A percentile compares a stretch with the other conserved stretches of the same genome.
These are phyloP conservation scores for Cyclura pinguis DNA, from an alignment of 2,797 vertebrate genomes.

Conservation along the genomic window DNA sequence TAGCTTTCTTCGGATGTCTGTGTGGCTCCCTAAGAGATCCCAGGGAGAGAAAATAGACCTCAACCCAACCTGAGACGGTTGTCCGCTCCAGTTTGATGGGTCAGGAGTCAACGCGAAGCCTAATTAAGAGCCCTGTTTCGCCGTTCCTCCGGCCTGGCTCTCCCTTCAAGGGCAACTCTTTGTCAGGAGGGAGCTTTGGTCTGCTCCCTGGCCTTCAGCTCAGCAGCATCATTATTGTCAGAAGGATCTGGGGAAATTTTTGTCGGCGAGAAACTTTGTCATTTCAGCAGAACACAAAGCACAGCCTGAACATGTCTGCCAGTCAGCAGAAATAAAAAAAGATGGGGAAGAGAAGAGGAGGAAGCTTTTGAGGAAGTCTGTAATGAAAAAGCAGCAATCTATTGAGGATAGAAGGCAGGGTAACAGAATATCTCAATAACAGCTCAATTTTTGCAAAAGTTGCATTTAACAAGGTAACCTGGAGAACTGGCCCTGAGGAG, in stretches of 20 bases:
- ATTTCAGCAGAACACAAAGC: constrained; percentile 12
- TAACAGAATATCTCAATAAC: not conserved
- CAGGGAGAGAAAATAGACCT: too few relatives aligned
- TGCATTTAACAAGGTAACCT: constrained; percentile 30
- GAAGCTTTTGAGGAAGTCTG: constrained; percentile 6
- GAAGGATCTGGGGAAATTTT: not conserved
- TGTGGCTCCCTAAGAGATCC: too few relatives aligned
- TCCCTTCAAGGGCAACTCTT: not conserved
- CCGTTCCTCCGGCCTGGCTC: too few relatives aligned
- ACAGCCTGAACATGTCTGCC: not conserved
- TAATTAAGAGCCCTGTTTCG: too few relatives aligned
- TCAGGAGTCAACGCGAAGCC: too few relatives aligned
- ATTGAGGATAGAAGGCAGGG: not conserved
- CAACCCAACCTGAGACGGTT: too few relatives aligned
- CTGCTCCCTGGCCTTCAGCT: not conserved
- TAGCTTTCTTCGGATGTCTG: too few relatives aligned
- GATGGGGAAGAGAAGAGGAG: not conserved
- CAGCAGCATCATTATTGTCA: not conserved
- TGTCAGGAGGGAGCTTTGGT: not conserved
- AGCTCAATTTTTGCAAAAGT: constrained; percentile 23
- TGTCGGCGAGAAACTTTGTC: not conserved
- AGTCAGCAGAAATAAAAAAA: not conserved
- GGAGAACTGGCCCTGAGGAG: constrained; percentile 3
- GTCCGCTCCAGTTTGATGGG: too few relatives aligned
- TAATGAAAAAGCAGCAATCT: constrained; percentile 30